Percentiles rank a stretch among this genome's conserved stretches.
Evolutionary conservation across 2,113 vertebrate genomes (phyloP).

Genomic region (Tiliqua scincoides): DNA sequence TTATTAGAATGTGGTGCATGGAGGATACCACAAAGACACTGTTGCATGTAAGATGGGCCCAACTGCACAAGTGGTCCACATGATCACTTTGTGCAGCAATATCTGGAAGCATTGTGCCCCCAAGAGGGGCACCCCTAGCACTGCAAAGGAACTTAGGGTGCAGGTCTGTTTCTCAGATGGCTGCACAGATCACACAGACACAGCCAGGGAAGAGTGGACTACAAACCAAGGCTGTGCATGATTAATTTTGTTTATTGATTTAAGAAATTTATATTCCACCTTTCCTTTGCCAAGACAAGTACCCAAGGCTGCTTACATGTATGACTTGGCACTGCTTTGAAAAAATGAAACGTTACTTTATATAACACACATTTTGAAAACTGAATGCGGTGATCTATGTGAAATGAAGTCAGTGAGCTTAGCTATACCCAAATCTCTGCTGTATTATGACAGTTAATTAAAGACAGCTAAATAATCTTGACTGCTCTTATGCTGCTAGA

Average conservation of each 20-base stretch:
- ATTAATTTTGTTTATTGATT: no score
- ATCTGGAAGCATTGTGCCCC: neutral
- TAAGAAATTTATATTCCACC: no score
- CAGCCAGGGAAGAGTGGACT: neutral
- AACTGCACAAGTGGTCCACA: neutral
- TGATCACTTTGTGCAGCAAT: neutral
- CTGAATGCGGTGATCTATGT: no score
- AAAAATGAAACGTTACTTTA: no score
- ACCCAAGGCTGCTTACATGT: no score
- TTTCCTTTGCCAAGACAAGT: no score
- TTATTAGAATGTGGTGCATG: neutral
- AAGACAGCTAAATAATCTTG: neutral
- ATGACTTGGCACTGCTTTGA: neutral
- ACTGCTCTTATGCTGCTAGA: neutral
- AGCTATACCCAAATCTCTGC: neutral
- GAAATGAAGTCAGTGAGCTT: neutral
- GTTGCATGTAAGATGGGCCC: neutral
- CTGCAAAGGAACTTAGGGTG: neutral
- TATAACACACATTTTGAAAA: neutral
- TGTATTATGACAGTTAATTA: neutral
- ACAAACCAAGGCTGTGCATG: neutral
- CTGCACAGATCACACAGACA: neutral
- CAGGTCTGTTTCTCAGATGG: neutral
- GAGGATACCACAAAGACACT: neutral
- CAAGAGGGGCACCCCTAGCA: neutral